Percentiles rank a stretch among this genome's conserved stretches.
Conservation (phyloP, 2,113 vertebrate genomes). For the Notiomystis cincta region DNA sequence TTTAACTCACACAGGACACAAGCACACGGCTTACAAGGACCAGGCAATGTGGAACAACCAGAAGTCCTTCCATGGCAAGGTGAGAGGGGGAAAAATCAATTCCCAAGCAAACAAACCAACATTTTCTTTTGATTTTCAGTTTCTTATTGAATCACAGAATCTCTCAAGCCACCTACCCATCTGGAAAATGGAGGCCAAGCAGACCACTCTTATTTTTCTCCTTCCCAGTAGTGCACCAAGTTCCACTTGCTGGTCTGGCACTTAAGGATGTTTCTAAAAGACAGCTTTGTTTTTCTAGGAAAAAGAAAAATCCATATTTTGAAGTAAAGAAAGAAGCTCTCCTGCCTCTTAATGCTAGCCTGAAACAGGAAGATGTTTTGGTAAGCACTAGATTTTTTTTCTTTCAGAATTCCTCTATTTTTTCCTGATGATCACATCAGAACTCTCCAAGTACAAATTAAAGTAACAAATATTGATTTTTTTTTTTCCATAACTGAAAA, state of each 20-base stretch:
- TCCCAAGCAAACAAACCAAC: background rate
- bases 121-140: background rate
- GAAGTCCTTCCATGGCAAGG: background rate
- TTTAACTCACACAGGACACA: background rate
- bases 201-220: background rate
- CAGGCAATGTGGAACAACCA: background rate
- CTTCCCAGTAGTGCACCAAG: background rate
- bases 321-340: background rate
- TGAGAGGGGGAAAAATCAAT: background rate
- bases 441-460: background rate
- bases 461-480: background rate
- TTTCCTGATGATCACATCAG: background rate
- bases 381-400: background rate
- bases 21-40: background rate
- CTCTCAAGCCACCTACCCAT: background rate
- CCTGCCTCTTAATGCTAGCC: background rate
- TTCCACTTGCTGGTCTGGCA: background rate
- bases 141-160: background rate
- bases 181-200: background rate
- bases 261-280: background rate
- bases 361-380: background rate
- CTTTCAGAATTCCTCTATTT: background rate
- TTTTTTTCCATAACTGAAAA: background rate
- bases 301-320: background rate
- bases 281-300: background rate